Percentiles rank a stretch among this genome's conserved stretches.
Conservation (phyloP, 2,888 invertebrate genomes). For the Euplexia lucipara region DNA sequence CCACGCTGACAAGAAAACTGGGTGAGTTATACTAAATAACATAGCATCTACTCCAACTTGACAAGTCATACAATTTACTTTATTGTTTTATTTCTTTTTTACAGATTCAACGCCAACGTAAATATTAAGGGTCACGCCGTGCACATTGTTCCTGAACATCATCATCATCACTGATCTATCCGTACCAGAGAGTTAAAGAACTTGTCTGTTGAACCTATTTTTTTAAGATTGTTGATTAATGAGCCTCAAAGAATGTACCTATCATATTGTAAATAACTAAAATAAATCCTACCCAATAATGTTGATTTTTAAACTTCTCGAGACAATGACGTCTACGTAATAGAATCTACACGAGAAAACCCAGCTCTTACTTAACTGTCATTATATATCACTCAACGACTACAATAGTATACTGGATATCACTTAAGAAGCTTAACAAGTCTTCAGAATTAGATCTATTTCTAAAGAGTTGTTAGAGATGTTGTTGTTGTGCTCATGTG, state of each 20-base stretch:
- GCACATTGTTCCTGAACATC: conserved; percentile 63
- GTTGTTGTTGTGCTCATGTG: too few relatives aligned
- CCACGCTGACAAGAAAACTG: conserved; percentile 80
- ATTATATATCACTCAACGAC: too few relatives aligned
- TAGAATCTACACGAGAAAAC: too few relatives aligned
- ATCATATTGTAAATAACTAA: conserved; percentile 26
- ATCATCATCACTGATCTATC: conserved; percentile 54
- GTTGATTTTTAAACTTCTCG: too few relatives aligned
- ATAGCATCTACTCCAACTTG: neutral
- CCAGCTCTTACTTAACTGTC: too few relatives aligned
- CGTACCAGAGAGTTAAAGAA: neutral
- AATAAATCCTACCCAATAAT: conserved; percentile 35
- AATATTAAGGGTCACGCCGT: conserved; percentile 61
- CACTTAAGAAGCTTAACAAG: too few relatives aligned
- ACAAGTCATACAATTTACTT: neutral
- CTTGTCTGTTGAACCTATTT: conserved; percentile 17
- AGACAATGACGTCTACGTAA: too few relatives aligned
- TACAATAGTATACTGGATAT: too few relatives aligned
- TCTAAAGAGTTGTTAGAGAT: too few relatives aligned
- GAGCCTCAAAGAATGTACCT: conserved; percentile 47
- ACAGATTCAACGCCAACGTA: conserved; percentile 64
- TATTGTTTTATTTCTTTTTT: neutral
- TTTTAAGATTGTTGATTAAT: conserved; percentile 35
- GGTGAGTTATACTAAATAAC: conserved; percentile 13
- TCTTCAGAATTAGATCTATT: too few relatives aligned